A percentile compares a stretch with the other conserved stretches of the same genome.
phyloP scores from a whole-genome alignment of 2,888 invertebrate genomes.

The Megaustenia siamemsis region DNA sequence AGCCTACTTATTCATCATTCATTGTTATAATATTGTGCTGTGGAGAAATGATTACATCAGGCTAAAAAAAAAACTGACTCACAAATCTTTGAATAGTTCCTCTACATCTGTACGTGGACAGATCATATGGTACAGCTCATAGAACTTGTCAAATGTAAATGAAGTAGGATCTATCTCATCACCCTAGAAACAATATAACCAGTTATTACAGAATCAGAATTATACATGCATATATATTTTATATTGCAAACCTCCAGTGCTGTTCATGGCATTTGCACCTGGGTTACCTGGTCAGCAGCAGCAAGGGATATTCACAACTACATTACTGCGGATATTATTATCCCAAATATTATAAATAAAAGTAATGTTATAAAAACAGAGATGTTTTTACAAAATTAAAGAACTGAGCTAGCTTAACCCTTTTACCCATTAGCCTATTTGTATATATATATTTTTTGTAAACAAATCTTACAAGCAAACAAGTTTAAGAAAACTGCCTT shows the following conservation, averaged over 20 bases:
- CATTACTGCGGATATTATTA: background rate
- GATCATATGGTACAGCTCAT: slow-evolving; percentile 98
- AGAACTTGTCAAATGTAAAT: slow-evolving; percentile 99
- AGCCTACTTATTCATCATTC: too few relatives aligned
- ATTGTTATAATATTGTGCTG: too few relatives aligned
- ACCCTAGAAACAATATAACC: slow-evolving; percentile 83
- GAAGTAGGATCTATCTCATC: slow-evolving; percentile 95
- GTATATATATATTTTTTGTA: too few relatives aligned
- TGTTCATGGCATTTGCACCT: too few relatives aligned
- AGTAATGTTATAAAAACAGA: background rate
- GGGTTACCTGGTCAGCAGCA: background rate
- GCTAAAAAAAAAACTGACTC: slow-evolving; percentile 82
- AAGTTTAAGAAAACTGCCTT: slow-evolving; percentile 25
- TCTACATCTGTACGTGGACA: slow-evolving; percentile 99
- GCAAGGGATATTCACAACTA: background rate
- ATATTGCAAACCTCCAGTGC: too few relatives aligned
- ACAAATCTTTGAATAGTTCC: slow-evolving; percentile 97
- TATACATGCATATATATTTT: background rate
- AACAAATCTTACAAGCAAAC: background rate
- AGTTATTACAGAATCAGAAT: background rate
- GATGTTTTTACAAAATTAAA: background rate
- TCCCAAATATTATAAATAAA: background rate
- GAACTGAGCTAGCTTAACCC: too few relatives aligned
- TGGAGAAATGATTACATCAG: too few relatives aligned
- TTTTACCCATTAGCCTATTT: too few relatives aligned